A percentile compares a stretch with the other conserved stretches of the same genome.
Conservation (phyloP, 2,797 vertebrate species). For the Phrynocephalus guinanensis region DNA sequence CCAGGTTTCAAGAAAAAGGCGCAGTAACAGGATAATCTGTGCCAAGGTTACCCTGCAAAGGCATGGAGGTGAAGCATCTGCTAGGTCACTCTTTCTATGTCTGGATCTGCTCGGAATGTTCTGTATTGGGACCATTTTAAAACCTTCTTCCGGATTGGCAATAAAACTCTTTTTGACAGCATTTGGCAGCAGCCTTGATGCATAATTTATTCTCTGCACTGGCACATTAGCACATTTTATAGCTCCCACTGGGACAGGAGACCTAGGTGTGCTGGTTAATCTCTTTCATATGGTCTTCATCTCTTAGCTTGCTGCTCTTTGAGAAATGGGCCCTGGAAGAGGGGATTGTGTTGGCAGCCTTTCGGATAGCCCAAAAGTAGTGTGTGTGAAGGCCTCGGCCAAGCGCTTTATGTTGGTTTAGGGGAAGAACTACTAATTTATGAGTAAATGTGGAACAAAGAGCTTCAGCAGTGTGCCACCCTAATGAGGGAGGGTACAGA, state of each 20-base stretch:
- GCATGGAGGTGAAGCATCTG: neutral
- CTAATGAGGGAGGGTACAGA: neutral
- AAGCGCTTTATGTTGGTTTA: neutral
- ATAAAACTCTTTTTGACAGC: constrained; percentile 59
- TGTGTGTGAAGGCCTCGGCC: constrained; percentile 14
- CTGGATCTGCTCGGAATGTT: constrained; percentile 61
- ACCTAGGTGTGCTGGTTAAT: constrained; percentile 68
- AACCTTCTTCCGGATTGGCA: constrained; percentile 59
- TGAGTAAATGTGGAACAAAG: neutral
- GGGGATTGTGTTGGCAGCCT: constrained; percentile 58
- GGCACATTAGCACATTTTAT: constrained; percentile 71
- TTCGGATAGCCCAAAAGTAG: constrained; percentile 56
- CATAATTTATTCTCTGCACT: constrained; percentile 72
- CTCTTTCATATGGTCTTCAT: constrained; percentile 66
- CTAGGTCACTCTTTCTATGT: neutral
- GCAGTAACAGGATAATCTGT: neutral
- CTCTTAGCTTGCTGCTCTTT: constrained; percentile 64
- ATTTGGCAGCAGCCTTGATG: constrained; percentile 67
- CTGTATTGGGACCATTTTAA: constrained; percentile 56
- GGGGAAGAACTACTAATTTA: neutral
- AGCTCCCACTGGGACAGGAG: constrained; percentile 58
- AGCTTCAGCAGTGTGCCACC: neutral
- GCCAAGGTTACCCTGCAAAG: neutral
- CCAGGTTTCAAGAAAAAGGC: neutral
- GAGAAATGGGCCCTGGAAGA: constrained; percentile 59